Evolutionary conservation across 2,888 invertebrate species (phyloP).

Genomic region (Drosophila conformis): DNA sequence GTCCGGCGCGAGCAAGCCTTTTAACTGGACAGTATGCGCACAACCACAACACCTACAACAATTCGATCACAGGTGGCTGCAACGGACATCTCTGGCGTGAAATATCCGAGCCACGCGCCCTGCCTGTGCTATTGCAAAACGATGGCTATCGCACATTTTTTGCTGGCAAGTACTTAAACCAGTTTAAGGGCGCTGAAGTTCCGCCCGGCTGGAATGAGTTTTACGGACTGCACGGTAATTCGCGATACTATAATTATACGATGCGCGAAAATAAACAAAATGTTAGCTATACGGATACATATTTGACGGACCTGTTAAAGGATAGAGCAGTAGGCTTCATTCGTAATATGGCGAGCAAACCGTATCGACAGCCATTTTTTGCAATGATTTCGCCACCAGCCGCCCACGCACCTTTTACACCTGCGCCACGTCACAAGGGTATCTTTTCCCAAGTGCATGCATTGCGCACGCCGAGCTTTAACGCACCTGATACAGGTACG

Average conservation of each 20-base stretch:
- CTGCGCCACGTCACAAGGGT: constrained; percentile 90
- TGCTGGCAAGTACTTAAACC: constrained; percentile 97
- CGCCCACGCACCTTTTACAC: constrained; percentile 94
- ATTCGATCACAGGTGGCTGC: constrained; percentile 92
- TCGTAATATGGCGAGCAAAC: not conserved
- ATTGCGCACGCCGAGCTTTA: constrained; percentile 89
- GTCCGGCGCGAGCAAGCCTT: constrained; percentile 95
- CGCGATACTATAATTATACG: constrained; percentile 95
- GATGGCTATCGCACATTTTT: constrained; percentile 93
- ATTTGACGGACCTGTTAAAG: constrained; percentile 93
- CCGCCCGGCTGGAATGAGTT: constrained; percentile 95
- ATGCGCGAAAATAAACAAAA: constrained; percentile 92
- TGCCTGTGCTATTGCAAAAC: constrained; percentile 89
- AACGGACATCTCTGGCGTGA: constrained; percentile 89
- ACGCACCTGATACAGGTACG: constrained; percentile 84
- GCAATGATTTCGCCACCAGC: constrained; percentile 95
- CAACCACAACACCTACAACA: constrained; percentile 92
- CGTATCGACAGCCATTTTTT: constrained; percentile 87
- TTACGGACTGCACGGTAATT: constrained; percentile 95
- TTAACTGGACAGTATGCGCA: constrained; percentile 94
- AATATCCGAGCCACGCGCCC: constrained; percentile 88
- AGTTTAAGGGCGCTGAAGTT: constrained; percentile 88
- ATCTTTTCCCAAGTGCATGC: constrained; percentile 88
- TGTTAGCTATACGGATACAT: constrained; percentile 88
- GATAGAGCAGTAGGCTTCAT: constrained; percentile 72